Base-by-base conservation (phyloP, 2,113 vertebrate genomes). In the Albula goreensis region DNA sequence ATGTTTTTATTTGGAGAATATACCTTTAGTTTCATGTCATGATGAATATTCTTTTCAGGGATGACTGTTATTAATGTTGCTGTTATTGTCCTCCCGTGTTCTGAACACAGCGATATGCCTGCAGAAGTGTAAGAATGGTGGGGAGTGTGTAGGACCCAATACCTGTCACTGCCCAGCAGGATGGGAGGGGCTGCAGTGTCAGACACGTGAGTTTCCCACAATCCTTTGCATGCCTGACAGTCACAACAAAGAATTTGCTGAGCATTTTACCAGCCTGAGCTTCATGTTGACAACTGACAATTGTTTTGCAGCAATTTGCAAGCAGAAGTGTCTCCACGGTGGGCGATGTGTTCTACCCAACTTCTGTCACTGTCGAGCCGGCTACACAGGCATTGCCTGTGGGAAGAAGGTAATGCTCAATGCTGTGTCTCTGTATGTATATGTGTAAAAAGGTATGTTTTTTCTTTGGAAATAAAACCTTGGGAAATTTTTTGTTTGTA, bases 141-240 rank as follows among this genome's bases (percentile, higher is more conserved):
- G 97, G 0, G 97, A 98, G 82, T 98, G 97, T 84, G 90, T 97
- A 12, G 96, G 96, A 86, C 96, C 96, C 0, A 95, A 93, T 77
- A 94, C 93, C 0, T 98, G 97, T 52, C 95, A 96, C 11, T 98
- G 98, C 63, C 92, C 94, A 22, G 9, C 86, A 0, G 92, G 96
- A 78, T 98, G 97, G 97, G 97, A 97, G 90, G 97, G 97, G 66
- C 88, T 92, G 11, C 96, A 95, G 82, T 98, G 97, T 91, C 97
- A 98, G 91, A 96, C 91, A 86, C 91, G 96, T 98, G 95, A 97
- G 98, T 92, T 50, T 50, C 22, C 8, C 85, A 22, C 41, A 84
- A 22, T 51, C 48, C 5, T 57, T 78, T 78, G 17, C 0, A 52
- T 53, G 31, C 79, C 22, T 70, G 2, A 70, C 57, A 50, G 56